Percentiles rank a stretch among this genome's conserved stretches.
phyloP scores from a whole-genome alignment of 2,888 invertebrate species.

The Erebia aethiops region DNA sequence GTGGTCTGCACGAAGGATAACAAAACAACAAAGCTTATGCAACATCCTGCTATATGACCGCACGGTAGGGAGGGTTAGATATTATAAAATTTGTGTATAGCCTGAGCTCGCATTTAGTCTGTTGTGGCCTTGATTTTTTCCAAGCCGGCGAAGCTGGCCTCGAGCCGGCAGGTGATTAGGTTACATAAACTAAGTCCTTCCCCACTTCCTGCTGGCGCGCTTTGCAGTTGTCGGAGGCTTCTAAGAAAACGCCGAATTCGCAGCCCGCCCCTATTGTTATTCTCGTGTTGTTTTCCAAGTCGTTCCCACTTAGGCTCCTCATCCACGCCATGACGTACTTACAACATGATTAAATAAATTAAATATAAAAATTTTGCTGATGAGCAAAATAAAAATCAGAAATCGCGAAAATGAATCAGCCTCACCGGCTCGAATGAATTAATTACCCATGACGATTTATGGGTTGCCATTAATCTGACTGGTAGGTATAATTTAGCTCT shows the following conservation, averaged over 20 bases:
- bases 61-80: slow-evolving; percentile 61
- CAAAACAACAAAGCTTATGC: slow-evolving; percentile 81
- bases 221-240: slow-evolving; percentile 77
- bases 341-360: neutral
- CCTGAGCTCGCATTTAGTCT: slow-evolving; percentile 66
- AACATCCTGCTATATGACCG: slow-evolving; percentile 76
- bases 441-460: slow-evolving; percentile 5
- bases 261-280: slow-evolving; percentile 68
- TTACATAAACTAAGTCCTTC: slow-evolving; percentile 81
- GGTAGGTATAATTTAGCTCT: neutral
- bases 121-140: slow-evolving; percentile 78
- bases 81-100: slow-evolving; percentile 63
- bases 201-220: slow-evolving; percentile 80
- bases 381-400: neutral
- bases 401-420: neutral
- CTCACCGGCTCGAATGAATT: neutral
- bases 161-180: slow-evolving; percentile 81
- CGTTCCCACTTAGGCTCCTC: slow-evolving; percentile 56
- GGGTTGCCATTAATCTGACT: neutral
- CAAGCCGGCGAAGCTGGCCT: slow-evolving; percentile 67
- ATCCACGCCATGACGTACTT: slow-evolving; percentile 42
- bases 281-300: slow-evolving; percentile 66
- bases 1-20: slow-evolving; percentile 69
- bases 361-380: neutral
- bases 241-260: slow-evolving; percentile 76